Evolutionary conservation across 2,797 vertebrate genomes (phyloP).

Genomic region (Intellagama lesueurii): DNA sequence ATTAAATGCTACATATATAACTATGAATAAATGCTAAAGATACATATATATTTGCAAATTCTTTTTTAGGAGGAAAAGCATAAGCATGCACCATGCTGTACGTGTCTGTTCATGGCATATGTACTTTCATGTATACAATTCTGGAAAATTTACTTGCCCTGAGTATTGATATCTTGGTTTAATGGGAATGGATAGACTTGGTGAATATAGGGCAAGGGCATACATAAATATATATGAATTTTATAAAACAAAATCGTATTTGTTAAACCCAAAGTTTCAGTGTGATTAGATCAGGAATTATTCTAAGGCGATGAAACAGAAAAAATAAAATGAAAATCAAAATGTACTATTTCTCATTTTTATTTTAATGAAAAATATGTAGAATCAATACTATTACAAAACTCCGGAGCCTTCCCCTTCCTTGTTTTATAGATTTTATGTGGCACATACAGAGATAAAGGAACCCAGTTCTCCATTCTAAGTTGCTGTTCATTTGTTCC

Average conservation of each 20-base stretch:
- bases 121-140: not conserved
- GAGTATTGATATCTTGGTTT: not conserved
- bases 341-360: constrained; percentile 9
- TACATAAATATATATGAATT: not conserved
- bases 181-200: constrained; percentile 12
- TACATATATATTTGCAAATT: not conserved
- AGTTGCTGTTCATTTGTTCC: constrained; percentile 44
- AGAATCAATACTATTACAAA: constrained; percentile 13
- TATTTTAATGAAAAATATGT: constrained; percentile 16
- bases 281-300: constrained; percentile 42
- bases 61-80: not conserved
- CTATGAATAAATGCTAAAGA: not conserved
- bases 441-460: constrained; percentile 43
- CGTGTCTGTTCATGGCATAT: not conserved
- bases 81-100: not conserved
- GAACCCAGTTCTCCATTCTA: constrained; percentile 30
- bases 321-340: constrained; percentile 19
- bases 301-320: not conserved
- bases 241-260: constrained; percentile 31
- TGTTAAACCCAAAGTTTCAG: constrained; percentile 5
- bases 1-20: no score
- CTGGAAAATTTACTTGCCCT: not conserved
- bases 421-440: constrained; percentile 40
- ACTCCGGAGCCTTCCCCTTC: constrained; percentile 26
- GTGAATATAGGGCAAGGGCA: not conserved